Evolutionary conservation across 2,888 invertebrate genomes (phyloP).

Genomic region (Holacanthella duospinosa): DNA sequence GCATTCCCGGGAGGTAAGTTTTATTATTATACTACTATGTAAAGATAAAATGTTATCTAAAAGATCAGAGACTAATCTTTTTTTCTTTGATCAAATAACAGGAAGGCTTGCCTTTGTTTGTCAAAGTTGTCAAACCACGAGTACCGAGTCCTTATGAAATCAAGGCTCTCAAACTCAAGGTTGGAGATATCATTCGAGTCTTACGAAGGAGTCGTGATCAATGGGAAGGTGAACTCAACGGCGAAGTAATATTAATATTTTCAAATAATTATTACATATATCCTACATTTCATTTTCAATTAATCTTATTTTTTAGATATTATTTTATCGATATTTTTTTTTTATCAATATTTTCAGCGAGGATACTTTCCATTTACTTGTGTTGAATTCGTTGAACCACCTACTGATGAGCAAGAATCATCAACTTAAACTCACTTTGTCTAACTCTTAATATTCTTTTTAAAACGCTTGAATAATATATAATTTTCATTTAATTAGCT

Average conservation of each 20-base stretch:
- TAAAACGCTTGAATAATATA: no score
- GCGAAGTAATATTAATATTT: conserved; percentile 50
- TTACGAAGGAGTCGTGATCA: conserved; percentile 90
- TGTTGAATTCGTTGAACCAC: conserved; percentile 65
- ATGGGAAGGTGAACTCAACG: conserved; percentile 87
- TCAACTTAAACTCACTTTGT: no score
- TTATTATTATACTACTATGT: neutral
- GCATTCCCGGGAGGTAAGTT: conserved; percentile 12
- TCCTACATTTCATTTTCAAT: no score
- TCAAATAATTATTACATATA: neutral
- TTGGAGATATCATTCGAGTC: conserved; percentile 86
- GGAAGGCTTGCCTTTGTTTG: conserved; percentile 79
- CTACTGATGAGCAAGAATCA: neutral
- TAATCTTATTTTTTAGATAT: neutral
- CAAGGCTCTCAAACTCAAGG: conserved; percentile 81
- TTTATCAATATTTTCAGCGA: conserved; percentile 13
- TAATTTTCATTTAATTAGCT: no score
- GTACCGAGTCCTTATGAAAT: conserved; percentile 95
- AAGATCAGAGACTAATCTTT: neutral
- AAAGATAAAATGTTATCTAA: neutral
- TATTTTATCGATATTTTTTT: neutral
- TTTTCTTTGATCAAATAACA: conserved; percentile 41
- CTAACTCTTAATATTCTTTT: no score
- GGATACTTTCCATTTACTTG: conserved; percentile 95
- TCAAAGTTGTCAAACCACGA: conserved; percentile 80